These are phyloP conservation scores for Eurytoma californica DNA, from an alignment of 2,888 invertebrate species.

Conservation along the genomic window DNA sequence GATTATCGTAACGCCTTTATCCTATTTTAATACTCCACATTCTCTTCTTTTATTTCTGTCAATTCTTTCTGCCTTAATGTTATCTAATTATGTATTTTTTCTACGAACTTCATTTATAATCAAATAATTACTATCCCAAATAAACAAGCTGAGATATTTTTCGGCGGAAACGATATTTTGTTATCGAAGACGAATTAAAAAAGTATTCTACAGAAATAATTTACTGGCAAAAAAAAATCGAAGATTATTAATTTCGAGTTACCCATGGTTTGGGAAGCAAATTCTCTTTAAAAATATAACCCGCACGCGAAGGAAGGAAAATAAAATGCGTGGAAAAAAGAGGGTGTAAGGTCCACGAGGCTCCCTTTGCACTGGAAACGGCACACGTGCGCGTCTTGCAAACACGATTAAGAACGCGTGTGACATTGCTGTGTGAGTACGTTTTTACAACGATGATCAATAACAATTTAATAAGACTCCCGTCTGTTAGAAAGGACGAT, in stretches of 20 bases:
- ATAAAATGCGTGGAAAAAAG: background rate
- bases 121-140: background rate
- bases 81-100: too few species aligned
- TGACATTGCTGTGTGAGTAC: conserved; percentile 5
- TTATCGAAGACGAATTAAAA: too few species aligned
- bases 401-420: background rate
- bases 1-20: conserved; percentile 41
- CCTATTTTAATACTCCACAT: background rate
- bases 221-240: too few species aligned
- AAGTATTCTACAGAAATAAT: too few species aligned
- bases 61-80: background rate
- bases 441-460: conserved; percentile 42
- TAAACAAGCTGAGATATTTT: too few species aligned
- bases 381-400: conserved; percentile 1
- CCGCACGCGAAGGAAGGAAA: background rate
- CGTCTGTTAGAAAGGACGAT: conserved; percentile 23
- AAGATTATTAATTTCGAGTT: too few species aligned
- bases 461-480: conserved; percentile 48
- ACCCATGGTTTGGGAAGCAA: background rate
- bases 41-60: conserved; percentile 12
- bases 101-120: too few species aligned
- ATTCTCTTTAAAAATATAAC: conserved; percentile 15
- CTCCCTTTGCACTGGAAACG: conserved; percentile 27
- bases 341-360: background rate
- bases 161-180: too few species aligned